Evolutionary conservation across 2,113 vertebrate species (phyloP).

Genomic region (Semicossyphus pulcher): DNA sequence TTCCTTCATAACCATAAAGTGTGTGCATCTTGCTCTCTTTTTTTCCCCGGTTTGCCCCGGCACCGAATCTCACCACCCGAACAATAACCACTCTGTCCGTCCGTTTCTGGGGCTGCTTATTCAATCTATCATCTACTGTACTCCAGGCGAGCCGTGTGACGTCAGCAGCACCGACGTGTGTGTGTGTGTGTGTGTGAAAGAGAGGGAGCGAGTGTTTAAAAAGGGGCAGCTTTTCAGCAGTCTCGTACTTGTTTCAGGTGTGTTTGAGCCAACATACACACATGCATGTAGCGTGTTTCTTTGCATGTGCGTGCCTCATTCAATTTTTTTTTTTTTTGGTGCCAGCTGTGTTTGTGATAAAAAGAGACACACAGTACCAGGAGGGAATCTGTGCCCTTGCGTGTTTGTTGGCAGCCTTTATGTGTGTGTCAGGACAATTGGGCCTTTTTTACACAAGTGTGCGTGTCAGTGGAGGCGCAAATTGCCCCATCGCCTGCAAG

Average conservation of each 20-base stretch:
- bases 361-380: constrained; percentile 9
- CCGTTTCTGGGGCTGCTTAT: constrained; percentile 48
- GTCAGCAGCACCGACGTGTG: constrained; percentile 35
- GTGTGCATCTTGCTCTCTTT: background rate
- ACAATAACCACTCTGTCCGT: constrained; percentile 68
- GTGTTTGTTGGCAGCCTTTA: constrained; percentile 29
- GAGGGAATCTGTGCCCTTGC: constrained; percentile 47
- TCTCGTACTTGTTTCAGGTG: background rate
- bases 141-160: constrained; percentile 51
- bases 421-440: constrained; percentile 41
- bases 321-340: background rate
- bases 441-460: constrained; percentile 35
- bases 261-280: background rate
- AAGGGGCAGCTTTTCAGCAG: background rate
- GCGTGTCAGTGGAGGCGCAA: background rate
- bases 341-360: background rate
- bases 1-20: no score
- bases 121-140: constrained; percentile 61
- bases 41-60: background rate
- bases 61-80: constrained; percentile 36
- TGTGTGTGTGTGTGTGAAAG: background rate
- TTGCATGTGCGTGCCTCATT: background rate
- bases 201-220: background rate
- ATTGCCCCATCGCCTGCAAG: constrained; percentile 1
- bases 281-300: background rate